Evolutionary conservation across 1,140 invertebrate species (phyloP).

Genomic region (Achroia grisella): DNA sequence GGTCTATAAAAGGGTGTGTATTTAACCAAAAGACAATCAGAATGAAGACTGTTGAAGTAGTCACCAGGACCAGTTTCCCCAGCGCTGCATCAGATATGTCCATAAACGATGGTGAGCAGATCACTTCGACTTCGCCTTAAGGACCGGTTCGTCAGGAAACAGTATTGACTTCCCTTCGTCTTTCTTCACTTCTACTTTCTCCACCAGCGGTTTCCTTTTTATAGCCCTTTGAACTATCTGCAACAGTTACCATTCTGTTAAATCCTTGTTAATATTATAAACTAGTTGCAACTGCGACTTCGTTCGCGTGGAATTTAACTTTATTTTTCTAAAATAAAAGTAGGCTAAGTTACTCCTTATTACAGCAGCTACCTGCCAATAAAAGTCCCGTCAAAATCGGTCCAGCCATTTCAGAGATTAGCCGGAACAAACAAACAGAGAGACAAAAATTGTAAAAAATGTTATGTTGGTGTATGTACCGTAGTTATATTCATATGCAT

Average conservation of each 20-base stretch:
- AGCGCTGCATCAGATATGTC: constrained; percentile 51
- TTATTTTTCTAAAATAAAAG: too few relatives aligned
- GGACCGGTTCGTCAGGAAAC: constrained; percentile 57
- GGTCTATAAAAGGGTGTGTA: constrained; percentile 79
- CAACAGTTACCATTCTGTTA: constrained; percentile 15
- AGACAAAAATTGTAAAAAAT: too few relatives aligned
- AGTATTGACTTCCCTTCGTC: constrained; percentile 65
- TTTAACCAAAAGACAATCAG: constrained; percentile 81
- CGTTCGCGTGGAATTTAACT: too few relatives aligned
- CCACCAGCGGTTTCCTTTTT: constrained; percentile 58
- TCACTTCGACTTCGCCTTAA: neutral
- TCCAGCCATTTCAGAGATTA: too few relatives aligned
- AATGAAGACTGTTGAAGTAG: constrained; percentile 73
- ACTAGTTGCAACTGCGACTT: too few relatives aligned
- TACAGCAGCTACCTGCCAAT: too few relatives aligned
- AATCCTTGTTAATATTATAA: too few relatives aligned
- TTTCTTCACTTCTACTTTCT: constrained; percentile 45
- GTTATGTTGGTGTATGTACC: too few relatives aligned
- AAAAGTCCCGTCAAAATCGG: too few relatives aligned
- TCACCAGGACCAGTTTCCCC: constrained; percentile 76
- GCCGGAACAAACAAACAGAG: too few relatives aligned
- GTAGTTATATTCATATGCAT: too few relatives aligned
- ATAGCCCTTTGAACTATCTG: constrained; percentile 72
- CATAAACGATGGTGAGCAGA: constrained; percentile 28
- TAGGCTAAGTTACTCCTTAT: too few relatives aligned